Conservation (phyloP, 2,113 vertebrate species). For the Fulmarus glacialis region DNA sequence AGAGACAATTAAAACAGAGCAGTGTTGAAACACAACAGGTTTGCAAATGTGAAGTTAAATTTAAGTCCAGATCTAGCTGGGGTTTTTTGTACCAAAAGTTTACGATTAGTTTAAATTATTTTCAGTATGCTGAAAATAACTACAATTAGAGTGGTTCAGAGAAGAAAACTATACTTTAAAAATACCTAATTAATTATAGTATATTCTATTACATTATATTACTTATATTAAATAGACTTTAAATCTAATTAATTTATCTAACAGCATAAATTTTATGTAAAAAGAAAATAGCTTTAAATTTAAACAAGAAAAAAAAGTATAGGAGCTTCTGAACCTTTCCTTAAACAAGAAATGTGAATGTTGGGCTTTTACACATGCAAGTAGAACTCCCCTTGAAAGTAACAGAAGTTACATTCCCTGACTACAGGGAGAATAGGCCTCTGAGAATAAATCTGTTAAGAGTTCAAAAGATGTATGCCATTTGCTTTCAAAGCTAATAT, state of each 20-base stretch:
- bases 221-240: background rate
- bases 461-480: background rate
- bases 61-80: background rate
- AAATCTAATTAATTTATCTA: background rate
- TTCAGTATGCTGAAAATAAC: background rate
- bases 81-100: background rate
- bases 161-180: background rate
- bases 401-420: background rate
- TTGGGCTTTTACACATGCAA: background rate
- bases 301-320: background rate
- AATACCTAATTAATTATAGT: background rate
- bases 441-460: background rate
- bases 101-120: background rate
- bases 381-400: background rate
- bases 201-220: background rate
- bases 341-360: background rate
- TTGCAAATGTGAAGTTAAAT: background rate
- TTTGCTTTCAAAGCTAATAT: background rate
- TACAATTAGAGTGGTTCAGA: background rate
- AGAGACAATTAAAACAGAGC: background rate
- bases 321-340: background rate
- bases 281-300: background rate
- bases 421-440: background rate
- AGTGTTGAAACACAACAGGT: background rate
- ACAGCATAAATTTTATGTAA: background rate